Evolutionary conservation across 2,113 vertebrate genomes (phyloP).

Genomic region (Carollia perspicillata): DNA sequence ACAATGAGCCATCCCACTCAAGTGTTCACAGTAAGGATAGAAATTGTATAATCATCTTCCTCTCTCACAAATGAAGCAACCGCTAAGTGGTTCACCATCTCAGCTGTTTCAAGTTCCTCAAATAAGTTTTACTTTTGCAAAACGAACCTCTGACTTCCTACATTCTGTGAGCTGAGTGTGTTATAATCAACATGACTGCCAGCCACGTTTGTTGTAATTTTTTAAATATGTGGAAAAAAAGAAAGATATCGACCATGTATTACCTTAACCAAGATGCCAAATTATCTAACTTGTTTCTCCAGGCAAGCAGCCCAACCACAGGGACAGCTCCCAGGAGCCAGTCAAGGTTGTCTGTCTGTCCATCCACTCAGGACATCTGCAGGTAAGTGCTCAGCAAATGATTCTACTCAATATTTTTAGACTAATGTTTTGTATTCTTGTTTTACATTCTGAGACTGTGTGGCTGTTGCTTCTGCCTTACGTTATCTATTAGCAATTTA

Average conservation of each 20-base stretch:
- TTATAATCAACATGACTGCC: conserved; percentile 73
- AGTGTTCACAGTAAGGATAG: conserved; percentile 66
- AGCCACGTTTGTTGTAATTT: conserved; percentile 77
- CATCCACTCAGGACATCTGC: conserved; percentile 96
- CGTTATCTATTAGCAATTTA: conserved; percentile 40
- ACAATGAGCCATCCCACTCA: not conserved
- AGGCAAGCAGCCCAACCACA: conserved; percentile 93
- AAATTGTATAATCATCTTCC: conserved; percentile 80
- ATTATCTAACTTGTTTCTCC: conserved; percentile 87
- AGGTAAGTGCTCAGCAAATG: conserved; percentile 84
- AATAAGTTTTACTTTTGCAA: conserved; percentile 83
- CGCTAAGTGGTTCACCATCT: conserved; percentile 55
- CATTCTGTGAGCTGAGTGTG: conserved; percentile 76
- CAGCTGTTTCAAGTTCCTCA: conserved; percentile 82
- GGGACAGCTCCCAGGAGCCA: conserved; percentile 86
- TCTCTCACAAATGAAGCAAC: conserved; percentile 74
- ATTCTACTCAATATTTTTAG: not conserved
- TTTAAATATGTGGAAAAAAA: conserved; percentile 85
- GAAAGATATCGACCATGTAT: conserved; percentile 84
- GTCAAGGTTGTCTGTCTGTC: conserved; percentile 89
- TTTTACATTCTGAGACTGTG: not conserved
- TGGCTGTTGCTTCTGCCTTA: conserved; percentile 70
- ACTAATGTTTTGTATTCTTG: not conserved
- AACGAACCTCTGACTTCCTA: conserved; percentile 64
- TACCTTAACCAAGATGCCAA: conserved; percentile 87